Conservation (phyloP, 2,888 invertebrate species). For the Abrostola triplasia region DNA sequence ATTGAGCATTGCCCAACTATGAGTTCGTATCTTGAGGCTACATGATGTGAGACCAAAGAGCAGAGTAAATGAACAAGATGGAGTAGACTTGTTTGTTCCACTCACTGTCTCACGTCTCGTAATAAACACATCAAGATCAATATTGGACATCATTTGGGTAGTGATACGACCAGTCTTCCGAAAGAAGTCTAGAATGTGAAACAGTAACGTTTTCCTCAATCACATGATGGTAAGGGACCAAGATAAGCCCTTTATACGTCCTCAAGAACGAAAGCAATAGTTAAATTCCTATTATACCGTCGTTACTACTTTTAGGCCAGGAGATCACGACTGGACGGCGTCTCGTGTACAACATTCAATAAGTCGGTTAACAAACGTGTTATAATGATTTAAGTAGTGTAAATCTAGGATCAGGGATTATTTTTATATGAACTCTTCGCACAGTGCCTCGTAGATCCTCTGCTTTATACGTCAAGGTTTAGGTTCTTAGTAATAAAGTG, state of each 20-base stretch:
- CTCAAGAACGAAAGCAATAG: slow-evolving; percentile 55
- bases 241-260: slow-evolving; percentile 45
- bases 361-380: no score
- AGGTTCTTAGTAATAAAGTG: slow-evolving; percentile 14
- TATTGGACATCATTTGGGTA: slow-evolving; percentile 29
- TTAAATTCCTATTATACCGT: slow-evolving; percentile 45
- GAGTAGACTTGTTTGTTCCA: slow-evolving; percentile 4
- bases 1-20: slow-evolving; percentile 30
- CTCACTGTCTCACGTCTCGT: slow-evolving; percentile 14
- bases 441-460: slow-evolving; percentile 14
- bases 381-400: no score
- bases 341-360: slow-evolving; percentile 45
- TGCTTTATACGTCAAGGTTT: slow-evolving; percentile 14
- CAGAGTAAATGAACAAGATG: slow-evolving; percentile 11
- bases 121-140: slow-evolving; percentile 32
- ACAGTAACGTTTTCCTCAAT: slow-evolving; percentile 46
- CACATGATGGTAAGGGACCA: slow-evolving; percentile 70
- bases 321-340: slow-evolving; percentile 56
- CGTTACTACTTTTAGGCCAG: slow-evolving; percentile 39
- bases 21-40: slow-evolving; percentile 15
- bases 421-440: slow-evolving; percentile 1
- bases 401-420: no score
- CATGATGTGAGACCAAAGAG: slow-evolving; percentile 21
- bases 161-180: slow-evolving; percentile 61
- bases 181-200: slow-evolving; percentile 45